Conservation (phyloP, 2,797 vertebrate species). For the Kryptopterus vitreolus region DNA sequence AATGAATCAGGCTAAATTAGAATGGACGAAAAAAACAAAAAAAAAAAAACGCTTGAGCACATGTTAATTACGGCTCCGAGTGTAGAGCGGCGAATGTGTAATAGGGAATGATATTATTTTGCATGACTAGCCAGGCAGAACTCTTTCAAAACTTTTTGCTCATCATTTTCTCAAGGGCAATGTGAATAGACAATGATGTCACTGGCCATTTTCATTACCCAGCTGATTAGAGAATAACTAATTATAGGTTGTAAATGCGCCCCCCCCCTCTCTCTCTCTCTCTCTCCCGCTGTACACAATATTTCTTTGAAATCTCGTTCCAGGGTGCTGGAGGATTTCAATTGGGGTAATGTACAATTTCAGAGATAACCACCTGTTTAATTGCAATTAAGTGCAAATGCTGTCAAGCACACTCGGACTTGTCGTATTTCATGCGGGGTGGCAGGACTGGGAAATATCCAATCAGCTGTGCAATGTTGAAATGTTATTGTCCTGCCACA, state of each 20-base stretch:
- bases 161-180: constrained; percentile 38
- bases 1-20: constrained; percentile 15
- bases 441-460: constrained; percentile 17
- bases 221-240: constrained; percentile 36
- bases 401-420: constrained; percentile 44
- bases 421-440: constrained; percentile 23
- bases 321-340: constrained; percentile 62
- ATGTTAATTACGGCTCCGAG: constrained; percentile 15
- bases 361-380: constrained; percentile 52
- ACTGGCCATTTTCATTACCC: constrained; percentile 27
- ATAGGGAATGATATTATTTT: constrained; percentile 21
- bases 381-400: constrained; percentile 52
- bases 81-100: not conserved
- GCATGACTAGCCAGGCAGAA: constrained; percentile 8
- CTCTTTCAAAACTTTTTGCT: constrained; percentile 23
- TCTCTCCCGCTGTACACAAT: constrained; percentile 56
- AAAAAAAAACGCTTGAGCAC: constrained; percentile 7
- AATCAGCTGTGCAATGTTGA: constrained; percentile 18
- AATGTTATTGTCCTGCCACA: constrained; percentile 27
- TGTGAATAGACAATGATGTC: constrained; percentile 21
- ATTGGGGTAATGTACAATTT: constrained; percentile 72
- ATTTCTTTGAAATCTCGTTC: constrained; percentile 65
- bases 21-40: constrained; percentile 11
- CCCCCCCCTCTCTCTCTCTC: constrained; percentile 53
- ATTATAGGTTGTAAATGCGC: constrained; percentile 49